Percentiles rank a stretch among this genome's conserved stretches.
phyloP scores from a whole-genome alignment of 2,797 vertebrate species.

The Tiaroga cobitis region DNA sequence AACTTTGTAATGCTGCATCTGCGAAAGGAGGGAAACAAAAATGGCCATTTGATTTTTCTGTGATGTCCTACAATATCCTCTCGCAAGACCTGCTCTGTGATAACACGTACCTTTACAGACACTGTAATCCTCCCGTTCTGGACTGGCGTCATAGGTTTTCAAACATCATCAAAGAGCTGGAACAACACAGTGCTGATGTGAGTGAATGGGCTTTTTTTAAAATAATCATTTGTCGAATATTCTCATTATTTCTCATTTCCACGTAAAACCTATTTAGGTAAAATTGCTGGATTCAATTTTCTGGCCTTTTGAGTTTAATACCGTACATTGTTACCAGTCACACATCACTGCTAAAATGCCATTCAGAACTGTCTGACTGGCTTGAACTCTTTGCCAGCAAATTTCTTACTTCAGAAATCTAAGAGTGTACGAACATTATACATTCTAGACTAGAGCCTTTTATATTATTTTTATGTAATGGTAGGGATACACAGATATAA shows the following conservation, averaged over 20 bases:
- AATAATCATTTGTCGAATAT: not conserved
- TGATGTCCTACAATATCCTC: slow-evolving; percentile 97
- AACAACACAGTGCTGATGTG: slow-evolving; percentile 87
- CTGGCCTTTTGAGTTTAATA: not conserved
- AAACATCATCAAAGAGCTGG: slow-evolving; percentile 89
- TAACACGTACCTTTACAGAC: slow-evolving; percentile 89
- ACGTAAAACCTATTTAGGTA: not conserved
- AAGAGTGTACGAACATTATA: not conserved
- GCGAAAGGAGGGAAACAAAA: slow-evolving; percentile 57
- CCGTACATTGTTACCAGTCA: not conserved
- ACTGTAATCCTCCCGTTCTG: slow-evolving; percentile 82
- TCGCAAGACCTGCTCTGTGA: slow-evolving; percentile 91
- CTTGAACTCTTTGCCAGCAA: not conserved
- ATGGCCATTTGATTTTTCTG: slow-evolving; percentile 87
- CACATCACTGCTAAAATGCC: not conserved
- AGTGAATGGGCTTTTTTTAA: slow-evolving; percentile 64
- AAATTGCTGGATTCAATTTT: not conserved
- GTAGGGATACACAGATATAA: not conserved
- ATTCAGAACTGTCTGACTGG: not conserved
- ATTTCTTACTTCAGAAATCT: not conserved
- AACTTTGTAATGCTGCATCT: slow-evolving; percentile 62
- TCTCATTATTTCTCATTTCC: not conserved
- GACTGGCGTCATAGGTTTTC: slow-evolving; percentile 86
- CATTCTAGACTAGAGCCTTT: not conserved
- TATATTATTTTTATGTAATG: not conserved